Evolutionary conservation across 2,888 invertebrate genomes (phyloP), one percentile per base, ranked within the genome.

Genomic region (Drosophila trichaetosa): DNA sequence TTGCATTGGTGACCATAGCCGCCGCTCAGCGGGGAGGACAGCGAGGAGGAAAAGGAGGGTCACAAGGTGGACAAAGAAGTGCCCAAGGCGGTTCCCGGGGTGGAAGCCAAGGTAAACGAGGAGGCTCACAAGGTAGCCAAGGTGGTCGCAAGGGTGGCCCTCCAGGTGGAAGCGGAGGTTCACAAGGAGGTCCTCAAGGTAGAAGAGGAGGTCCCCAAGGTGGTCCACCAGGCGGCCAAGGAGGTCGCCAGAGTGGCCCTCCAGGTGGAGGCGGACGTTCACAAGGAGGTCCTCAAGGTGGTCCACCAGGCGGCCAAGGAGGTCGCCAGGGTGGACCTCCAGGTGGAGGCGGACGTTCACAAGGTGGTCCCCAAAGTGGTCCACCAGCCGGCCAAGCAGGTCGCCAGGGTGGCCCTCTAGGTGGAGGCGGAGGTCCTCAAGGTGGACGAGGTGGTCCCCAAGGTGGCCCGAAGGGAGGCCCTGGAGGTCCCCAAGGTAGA

Each of bases 1-100:
- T 63, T 36, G 56, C 46, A 4, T 16, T 69, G 21, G 34, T 68
- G 24, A 68, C 51, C 33, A 33, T 56, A 1, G 58, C 29, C 8
- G 58, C 59, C 24, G 70, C 52, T 24, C 63, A 40, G 34, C 34
- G 16, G 5, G 34, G 34, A 34, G 34, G 34, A 13, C 34, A 34
- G 34, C 34, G 13, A 34, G 34, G 34, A 13, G 13, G 34, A 5
- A 13, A 2, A 34, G 40, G 21, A 21, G 5, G 11, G 11, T 5
- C 21, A 11, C 38, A 38, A 38, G 38, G 38, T 0, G 8, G 8
- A 38, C 38, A 38, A 36, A 31, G 31, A 31, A 10, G 31, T 31
- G 31, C 31, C 31, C 31, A n/a, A 8, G 16, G 29, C 4, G 46
- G 46, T 27, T 24, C 24, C 21, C 21, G 11, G 18, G n/a, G 40